Evolutionary conservation across 2,113 vertebrate species (phyloP), one percentile per base, ranked within the genome.

Genomic region (Upupa epops): DNA sequence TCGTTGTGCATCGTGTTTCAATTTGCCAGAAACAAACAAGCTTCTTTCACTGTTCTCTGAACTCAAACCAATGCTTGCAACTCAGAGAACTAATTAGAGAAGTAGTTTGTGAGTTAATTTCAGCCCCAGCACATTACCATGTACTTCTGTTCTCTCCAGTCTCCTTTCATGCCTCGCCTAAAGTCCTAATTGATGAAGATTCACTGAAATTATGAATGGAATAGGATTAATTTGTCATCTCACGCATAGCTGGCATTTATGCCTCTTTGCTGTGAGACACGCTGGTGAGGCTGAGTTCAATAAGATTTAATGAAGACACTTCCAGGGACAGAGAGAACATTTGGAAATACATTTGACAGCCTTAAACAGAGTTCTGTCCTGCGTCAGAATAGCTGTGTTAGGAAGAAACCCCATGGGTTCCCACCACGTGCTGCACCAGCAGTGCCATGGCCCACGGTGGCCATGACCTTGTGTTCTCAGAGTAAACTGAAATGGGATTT

Each of bases 361-460:
- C 31, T 32, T 42, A 55, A 86, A 31, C 12, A 68, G 54, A 49
- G 54, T 45, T 45, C 19, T 28, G 28, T 49, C 45, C 42, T 34
- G 7, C 21, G 8, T n/a, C 48, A 20, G 28, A 45, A 26, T 5
- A 74, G 12, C 5, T 56, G 51, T 15, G 22, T 54, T 21, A 28
- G 31, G 48, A 52, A 77, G 42, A 54, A 65, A 32, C 24, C 4
- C 9, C 29, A 1, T 1, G 12, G 32, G 24, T 42, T 73, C 54
- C 24, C 25, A 49, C 14, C 22, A 5, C 1, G 8, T 12, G 49
- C 42, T 29, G 34, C 13, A 16, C 24, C 28, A 45, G 48, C 4
- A 37, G 32, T 40, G 11, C 9, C 40, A 8, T 4, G 4, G 28
- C 11, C 56, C 25, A 1, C 2, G 0, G 2, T 29, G 29, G 34